These are phyloP conservation scores for Pseudomugil tenellus DNA, from an alignment of 2,797 vertebrate genomes.

Conservation along the genomic window DNA sequence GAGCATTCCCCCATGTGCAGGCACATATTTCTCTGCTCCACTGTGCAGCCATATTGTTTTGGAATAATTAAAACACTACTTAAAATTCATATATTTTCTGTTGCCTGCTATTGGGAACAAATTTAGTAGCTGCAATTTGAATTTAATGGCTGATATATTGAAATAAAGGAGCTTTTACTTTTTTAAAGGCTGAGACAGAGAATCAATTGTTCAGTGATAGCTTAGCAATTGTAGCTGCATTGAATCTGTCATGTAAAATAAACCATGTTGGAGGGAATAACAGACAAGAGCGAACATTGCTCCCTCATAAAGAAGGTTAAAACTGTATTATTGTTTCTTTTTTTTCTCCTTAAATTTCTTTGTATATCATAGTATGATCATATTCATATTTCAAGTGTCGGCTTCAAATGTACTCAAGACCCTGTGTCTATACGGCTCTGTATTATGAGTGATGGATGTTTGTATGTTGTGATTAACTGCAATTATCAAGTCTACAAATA, in stretches of 20 bases:
- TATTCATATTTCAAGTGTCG: too few relatives aligned
- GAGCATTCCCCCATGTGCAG: constrained; percentile 47
- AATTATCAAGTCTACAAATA: too few relatives aligned
- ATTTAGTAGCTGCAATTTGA: constrained; percentile 28
- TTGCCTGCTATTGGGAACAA: constrained; percentile 17
- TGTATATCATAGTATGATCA: too few relatives aligned
- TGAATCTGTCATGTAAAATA: not conserved
- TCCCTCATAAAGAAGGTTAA: too few relatives aligned
- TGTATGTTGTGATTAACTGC: too few relatives aligned
- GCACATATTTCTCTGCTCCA: constrained; percentile 48
- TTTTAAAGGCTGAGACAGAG: constrained; percentile 10
- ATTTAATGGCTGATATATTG: constrained; percentile 39
- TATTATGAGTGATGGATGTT: too few relatives aligned
- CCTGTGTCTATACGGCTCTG: too few relatives aligned
- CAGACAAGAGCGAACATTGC: too few relatives aligned
- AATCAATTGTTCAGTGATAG: constrained; percentile 13
- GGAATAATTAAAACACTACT: constrained; percentile 51
- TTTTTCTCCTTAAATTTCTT: too few relatives aligned
- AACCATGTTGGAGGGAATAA: not conserved
- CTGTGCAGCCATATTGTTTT: constrained; percentile 64
- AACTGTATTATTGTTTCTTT: not conserved
- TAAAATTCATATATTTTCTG: constrained; percentile 30
- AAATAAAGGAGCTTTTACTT: constrained; percentile 34
- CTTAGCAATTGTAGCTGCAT: not conserved
- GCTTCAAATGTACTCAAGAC: too few relatives aligned